Evolutionary conservation across 2,113 vertebrate species (phyloP), one percentile per base, ranked within the genome.

Genomic region (Gymnocephalus cernua): DNA sequence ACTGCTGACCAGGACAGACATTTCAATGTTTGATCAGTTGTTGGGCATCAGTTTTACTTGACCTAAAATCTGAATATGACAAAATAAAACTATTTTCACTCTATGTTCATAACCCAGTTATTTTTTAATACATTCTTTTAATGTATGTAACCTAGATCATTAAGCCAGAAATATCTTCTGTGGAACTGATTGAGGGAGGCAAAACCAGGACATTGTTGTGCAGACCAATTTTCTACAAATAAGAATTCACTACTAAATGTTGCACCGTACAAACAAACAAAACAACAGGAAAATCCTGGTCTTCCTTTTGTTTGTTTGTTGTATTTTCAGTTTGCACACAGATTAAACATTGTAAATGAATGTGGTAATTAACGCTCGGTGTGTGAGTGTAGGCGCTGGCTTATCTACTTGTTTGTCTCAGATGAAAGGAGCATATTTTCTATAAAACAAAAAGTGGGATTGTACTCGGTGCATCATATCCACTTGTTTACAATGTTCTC

Each of bases 271-370:
- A 92, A 90, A 91, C 90, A 93, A 93, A 93, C 83, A 92, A 90
- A 93, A 84, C 85, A 91, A 91, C 80, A 92, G 88, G 56, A 87
- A 92, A 92, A 91, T 80, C 80, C 80, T 90, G 83, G 47, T 90
- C 70, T 91, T 85, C 82, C 88, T 90, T 93, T 92, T 94, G 92
- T 94, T 94, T 93, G 86, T 94, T 94, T 93, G 91, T 92, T 92
- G 90, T 93, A 91, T 92, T 92, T 91, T 89, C 87, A 91, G 87
- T 91, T 84, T 86, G 91, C 84, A 50, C 85, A 77, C 87, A 88
- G 92, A 93, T 93, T 94, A 93, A 92, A 93, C 89, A 91, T 86
- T 89, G 90, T 92, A 94, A 94, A 94, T 92, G 92, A 93, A 93
- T 85, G 90, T 84, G 92, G 80, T 94, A 93, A 94, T 95, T 95